Conservation (phyloP, 2,888 invertebrate genomes). For the Eilema caniola region DNA sequence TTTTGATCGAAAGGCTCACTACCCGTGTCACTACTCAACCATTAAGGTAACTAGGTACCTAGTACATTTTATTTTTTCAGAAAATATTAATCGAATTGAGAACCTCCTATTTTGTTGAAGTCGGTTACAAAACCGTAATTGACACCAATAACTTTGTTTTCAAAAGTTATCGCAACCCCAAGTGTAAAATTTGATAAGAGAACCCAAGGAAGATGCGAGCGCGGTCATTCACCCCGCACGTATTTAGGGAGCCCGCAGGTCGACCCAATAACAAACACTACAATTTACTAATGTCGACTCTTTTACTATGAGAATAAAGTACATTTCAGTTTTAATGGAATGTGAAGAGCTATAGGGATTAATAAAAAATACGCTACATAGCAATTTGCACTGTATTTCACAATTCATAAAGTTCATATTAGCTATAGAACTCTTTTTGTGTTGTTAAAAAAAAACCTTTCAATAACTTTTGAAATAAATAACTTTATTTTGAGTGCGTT, state of each 20-base stretch:
- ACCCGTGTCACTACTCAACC: no score
- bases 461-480: slow-evolving; percentile 22
- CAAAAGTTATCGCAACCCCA: slow-evolving; percentile 8
- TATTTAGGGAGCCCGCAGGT: slow-evolving; percentile 40
- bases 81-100: no score
- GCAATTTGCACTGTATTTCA: slow-evolving; percentile 37
- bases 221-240: slow-evolving; percentile 41
- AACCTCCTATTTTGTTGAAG: no score
- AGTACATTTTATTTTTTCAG: not conserved
- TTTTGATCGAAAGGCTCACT: no score
- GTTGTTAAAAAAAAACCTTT: slow-evolving; percentile 40
- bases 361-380: slow-evolving; percentile 27
- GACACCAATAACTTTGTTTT: not conserved
- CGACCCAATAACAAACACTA: slow-evolving; percentile 16
- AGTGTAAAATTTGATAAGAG: slow-evolving; percentile 10
- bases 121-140: no score
- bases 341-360: not conserved
- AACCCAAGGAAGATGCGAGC: slow-evolving; percentile 30
- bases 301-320: not conserved
- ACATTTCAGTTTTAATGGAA: slow-evolving; percentile 9
- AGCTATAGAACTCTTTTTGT: slow-evolving; percentile 4
- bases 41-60: no score
- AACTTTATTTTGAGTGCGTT: not conserved
- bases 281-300: slow-evolving; percentile 6
- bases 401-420: slow-evolving; percentile 20